Evolutionary conservation across 2,888 invertebrate species (phyloP), one percentile per base, ranked within the genome.

Genomic region (Mesodorylaimus sp.): DNA sequence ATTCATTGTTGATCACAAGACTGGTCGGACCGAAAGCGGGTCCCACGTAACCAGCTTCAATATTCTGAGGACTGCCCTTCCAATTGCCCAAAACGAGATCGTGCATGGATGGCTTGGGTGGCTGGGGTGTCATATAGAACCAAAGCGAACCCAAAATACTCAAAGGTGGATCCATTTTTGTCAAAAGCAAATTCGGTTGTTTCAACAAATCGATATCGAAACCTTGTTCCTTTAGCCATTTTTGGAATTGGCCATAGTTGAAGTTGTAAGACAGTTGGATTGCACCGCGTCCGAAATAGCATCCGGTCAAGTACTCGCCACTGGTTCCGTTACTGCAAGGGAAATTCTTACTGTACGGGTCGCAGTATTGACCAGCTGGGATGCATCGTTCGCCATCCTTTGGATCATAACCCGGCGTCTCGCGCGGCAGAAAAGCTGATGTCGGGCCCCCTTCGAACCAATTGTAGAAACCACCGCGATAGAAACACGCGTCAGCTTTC

Each of bases 361-460:
- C 28, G 50, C 58, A 58, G 43, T 58, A 57, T 24, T 56, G 58
- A 25, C 55, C 57, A 21, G 23, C 43, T 7, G 16, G 25, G 13
- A 29, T 19, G 25, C 54, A 57, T 45, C 47, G 39, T 43, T 58
- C 55, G 1, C 61, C 61, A 41, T 61, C 61, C 2, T 26, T 29
- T 55, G 50, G 21, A 41, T 50, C 45, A 52, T 55, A n/a, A 55
- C 60, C 21, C 55, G 58, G 27, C 52, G 52, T 26, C 1, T 52
- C 53, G 5, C 51, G 56, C 13, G 55, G 51, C 19, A 63, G 52
- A 27, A 65, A 61, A 1, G 54, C 52, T 1, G 59, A 55, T 0
- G 53, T 55, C 37, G 60, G 60, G 23, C 60, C 60, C 21, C 60
- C 49, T 24, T 45, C 45, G 28, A 45, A 45, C 45, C 45, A 45